Conservation (phyloP, 2,888 invertebrate species). For the Eueremaeus valkanovi region DNA sequence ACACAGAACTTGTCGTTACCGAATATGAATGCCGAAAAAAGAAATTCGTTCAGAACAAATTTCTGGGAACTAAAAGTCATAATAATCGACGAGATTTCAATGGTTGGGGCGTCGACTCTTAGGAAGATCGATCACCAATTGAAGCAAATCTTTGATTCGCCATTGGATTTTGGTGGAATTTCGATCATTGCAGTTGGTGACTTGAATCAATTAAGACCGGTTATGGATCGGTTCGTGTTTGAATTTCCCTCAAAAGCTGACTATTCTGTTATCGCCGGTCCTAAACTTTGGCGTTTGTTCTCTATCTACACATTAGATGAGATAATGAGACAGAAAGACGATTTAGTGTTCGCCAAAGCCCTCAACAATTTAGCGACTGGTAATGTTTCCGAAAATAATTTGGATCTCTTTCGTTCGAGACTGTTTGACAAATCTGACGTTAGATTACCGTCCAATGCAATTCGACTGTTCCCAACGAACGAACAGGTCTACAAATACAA, state of each 20-base stretch:
- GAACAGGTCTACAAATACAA: not conserved
- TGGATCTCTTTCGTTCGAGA: not conserved
- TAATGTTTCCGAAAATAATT: constrained; percentile 4
- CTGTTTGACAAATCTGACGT: not conserved
- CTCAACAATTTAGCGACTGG: constrained; percentile 44
- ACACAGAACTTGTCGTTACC: not conserved
- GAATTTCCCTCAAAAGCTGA: not conserved
- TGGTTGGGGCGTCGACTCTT: constrained; percentile 48
- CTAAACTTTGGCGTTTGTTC: not conserved
- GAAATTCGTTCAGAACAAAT: constrained; percentile 40
- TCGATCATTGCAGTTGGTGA: constrained; percentile 51
- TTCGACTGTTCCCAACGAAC: not conserved
- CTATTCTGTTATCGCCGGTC: constrained; percentile 3
- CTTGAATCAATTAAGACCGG: constrained; percentile 40
- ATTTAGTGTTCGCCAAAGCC: constrained; percentile 41
- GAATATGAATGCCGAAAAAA: not conserved
- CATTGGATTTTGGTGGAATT: constrained; percentile 50
- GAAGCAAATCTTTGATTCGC: constrained; percentile 49
- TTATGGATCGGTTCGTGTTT: constrained; percentile 34
- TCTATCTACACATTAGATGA: constrained; percentile 42
- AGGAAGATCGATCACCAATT: constrained; percentile 49
- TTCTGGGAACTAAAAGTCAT: constrained; percentile 42
- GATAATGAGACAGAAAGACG: constrained; percentile 45
- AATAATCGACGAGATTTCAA: constrained; percentile 47
- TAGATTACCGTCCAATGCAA: not conserved